phyloP scores from a whole-genome alignment of 53 echinoderm and acorn worm genomes.

The Luidia sarsii region DNA sequence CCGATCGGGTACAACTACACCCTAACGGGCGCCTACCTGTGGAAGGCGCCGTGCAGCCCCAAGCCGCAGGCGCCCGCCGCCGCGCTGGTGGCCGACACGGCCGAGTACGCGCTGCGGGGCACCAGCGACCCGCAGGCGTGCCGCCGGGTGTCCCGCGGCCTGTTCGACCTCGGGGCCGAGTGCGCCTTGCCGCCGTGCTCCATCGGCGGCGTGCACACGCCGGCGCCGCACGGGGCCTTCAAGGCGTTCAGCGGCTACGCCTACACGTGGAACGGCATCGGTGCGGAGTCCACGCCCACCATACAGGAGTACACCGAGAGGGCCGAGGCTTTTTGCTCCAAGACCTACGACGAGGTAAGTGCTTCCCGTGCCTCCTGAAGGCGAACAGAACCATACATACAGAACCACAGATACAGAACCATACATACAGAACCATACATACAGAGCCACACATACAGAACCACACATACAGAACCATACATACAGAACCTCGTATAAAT shows the following conservation, averaged over 20 bases:
- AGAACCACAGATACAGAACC: no score
- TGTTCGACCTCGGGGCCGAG: slow-evolving; percentile 41
- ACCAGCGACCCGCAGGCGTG: slow-evolving; percentile 47
- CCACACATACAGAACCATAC: no score
- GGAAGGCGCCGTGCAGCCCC: slow-evolving; percentile 53
- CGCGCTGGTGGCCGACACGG: background rate
- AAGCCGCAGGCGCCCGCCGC: background rate
- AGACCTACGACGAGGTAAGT: slow-evolving; percentile 48
- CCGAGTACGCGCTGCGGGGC: slow-evolving; percentile 18
- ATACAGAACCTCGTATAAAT: no score
- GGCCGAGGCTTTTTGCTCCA: slow-evolving; percentile 32
- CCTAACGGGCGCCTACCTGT: slow-evolving; percentile 36
- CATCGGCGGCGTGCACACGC: slow-evolving; percentile 54
- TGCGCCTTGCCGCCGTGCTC: slow-evolving; percentile 56
- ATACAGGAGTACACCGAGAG: slow-evolving; percentile 4
- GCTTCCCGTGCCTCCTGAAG: background rate
- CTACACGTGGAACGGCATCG: slow-evolving; percentile 35
- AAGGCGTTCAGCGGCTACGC: slow-evolving; percentile 61
- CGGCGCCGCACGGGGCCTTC: slow-evolving; percentile 45
- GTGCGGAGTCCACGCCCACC: slow-evolving; percentile 9
- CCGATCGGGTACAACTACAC: slow-evolving; percentile 53
- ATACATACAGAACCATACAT: no score
- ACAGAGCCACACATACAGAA: no score
- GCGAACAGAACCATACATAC: background rate
- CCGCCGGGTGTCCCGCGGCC: background rate